Base-by-base conservation (phyloP, 2,113 vertebrate species). In the Erpornis zantholeuca region DNA sequence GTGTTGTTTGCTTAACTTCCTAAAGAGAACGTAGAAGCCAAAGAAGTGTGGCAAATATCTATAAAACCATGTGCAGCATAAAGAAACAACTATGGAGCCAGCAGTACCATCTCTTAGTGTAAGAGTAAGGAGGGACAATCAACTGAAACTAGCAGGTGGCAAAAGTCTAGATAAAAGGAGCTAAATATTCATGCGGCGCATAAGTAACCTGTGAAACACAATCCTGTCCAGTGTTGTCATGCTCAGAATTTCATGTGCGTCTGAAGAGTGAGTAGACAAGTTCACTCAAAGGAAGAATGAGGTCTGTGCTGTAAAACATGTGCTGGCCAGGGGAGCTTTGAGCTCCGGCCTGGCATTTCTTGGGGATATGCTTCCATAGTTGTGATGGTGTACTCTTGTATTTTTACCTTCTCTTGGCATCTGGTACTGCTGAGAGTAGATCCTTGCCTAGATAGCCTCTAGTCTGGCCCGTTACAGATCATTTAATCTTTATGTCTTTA, bases 241-340 rank as follows among this genome's bases (percentile, higher is more conserved):
- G 56, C 25, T 64, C 52, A 53, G n/a, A 73, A 60, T 54, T 53
- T 84, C 45, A 28, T 6, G 1, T 13, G 12, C 10, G 7, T 69
- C 53, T 53, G 59, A 76, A 68, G 12, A 75, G 35, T 9, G 11
- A 44, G 44, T 35, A 54, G 79, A 44, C 29, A 66, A 71, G 82
- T 71, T 50, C 24, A 42, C n/a, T n/a, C 16, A 22, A n/a, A 56
- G 35, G 24, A 66, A 57, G 23, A 84, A 40, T 19, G 6, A 4
- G 7, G 2, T 10, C 12, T 14, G 12, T 60, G 23, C 66, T 49
- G 10, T 78, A 54, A 63, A 73, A 86, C 9, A 7, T 0, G 0
- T 66, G 29, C 11, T 78, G 60, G 11, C 21, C 44, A 4, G 17
- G 8, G 21, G 17, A 42, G 13, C n/a, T 49, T 82, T 69, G 63